phyloP scores from a whole-genome alignment of 2,888 invertebrate species.

The Listrodromus nycthemerus region DNA sequence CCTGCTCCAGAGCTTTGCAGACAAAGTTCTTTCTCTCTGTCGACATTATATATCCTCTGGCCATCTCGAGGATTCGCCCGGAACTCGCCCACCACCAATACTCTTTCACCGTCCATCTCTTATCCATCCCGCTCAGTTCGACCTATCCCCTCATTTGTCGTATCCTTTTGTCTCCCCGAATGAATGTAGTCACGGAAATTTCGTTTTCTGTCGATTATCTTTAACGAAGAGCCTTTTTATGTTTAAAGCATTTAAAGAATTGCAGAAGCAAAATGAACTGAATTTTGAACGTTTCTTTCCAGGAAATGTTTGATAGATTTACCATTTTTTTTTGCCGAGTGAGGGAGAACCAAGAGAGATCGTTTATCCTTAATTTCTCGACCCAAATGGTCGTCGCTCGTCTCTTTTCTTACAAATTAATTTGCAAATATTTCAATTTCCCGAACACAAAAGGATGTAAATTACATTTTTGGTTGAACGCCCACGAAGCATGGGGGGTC shows the following conservation, averaged over 20 bases:
- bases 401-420: conserved; percentile 76
- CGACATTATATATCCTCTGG: conserved; percentile 80
- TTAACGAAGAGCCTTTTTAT: background rate
- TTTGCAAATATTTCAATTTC: conserved; percentile 84
- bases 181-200: conserved; percentile 1
- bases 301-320: no score
- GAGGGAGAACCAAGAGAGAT: conserved; percentile 29
- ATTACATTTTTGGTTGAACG: conserved; percentile 84
- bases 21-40: conserved; percentile 63
- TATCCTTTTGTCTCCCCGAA: background rate
- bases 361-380: conserved; percentile 47
- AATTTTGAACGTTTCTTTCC: background rate
- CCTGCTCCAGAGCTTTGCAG: conserved; percentile 25
- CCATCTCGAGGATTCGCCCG: conserved; percentile 74
- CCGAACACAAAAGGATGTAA: conserved; percentile 84
- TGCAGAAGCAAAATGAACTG: background rate
- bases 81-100: conserved; percentile 40
- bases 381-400: conserved; percentile 76
- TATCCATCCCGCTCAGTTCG: conserved; percentile 36
- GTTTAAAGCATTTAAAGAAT: background rate
- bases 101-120: conserved; percentile 64
- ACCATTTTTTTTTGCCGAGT: no score
- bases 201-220: background rate
- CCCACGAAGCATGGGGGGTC: conserved; percentile 71
- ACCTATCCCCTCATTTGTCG: conserved; percentile 21